Conservation (phyloP, 2,888 invertebrate genomes). For the Polyploca ridens region DNA sequence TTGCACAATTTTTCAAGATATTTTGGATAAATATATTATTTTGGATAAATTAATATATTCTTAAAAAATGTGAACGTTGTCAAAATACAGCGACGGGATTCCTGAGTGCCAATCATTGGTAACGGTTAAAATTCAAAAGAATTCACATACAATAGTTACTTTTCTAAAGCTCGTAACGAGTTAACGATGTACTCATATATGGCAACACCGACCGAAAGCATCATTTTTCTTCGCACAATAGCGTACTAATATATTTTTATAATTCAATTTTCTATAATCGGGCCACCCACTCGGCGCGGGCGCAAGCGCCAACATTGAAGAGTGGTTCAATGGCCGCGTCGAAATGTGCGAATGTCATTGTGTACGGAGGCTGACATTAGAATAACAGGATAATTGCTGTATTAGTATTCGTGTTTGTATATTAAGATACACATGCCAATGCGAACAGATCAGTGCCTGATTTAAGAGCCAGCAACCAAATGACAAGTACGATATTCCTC, state of each 20-base stretch:
- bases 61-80: background rate
- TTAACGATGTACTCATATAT: conserved; percentile 3
- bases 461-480: background rate
- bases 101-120: background rate
- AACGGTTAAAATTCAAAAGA: conserved; percentile 5
- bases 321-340: conserved; percentile 58
- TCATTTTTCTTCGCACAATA: conserved; percentile 6
- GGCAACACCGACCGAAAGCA: conserved; percentile 12
- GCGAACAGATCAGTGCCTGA: background rate
- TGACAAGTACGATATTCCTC: background rate
- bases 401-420: conserved; percentile 13
- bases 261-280: conserved; percentile 34
- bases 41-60: no score
- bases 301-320: conserved; percentile 8
- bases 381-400: conserved; percentile 51
- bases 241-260: conserved; percentile 25
- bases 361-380: conserved; percentile 42
- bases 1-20: no score
- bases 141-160: background rate
- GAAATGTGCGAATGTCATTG: conserved; percentile 68
- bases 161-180: conserved; percentile 7
- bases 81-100: background rate
- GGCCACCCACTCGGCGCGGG: conserved; percentile 41
- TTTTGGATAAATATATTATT: no score
- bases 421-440: conserved; percentile 4